phyloP scores from a whole-genome alignment of 2,888 invertebrate genomes.

The Philonicus albiceps region DNA sequence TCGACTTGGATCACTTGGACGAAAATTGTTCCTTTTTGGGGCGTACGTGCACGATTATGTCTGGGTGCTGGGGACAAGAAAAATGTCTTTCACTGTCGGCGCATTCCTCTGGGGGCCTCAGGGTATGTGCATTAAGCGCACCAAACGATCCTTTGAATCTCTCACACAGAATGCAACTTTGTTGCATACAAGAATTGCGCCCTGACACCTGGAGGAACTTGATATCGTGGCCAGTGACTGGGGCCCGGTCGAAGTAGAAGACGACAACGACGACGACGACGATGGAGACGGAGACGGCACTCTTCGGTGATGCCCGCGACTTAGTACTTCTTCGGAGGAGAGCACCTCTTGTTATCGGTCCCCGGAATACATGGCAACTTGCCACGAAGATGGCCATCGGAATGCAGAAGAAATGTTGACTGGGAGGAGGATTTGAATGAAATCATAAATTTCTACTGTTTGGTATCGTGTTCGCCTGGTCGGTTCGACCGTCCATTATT shows the following conservation, averaged over 20 bases:
- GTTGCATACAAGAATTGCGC: conserved; percentile 18
- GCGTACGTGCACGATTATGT: background rate
- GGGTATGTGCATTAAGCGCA: background rate
- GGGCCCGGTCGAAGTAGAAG: background rate
- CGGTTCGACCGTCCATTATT: background rate
- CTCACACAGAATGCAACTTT: conserved; percentile 1
- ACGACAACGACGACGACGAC: background rate
- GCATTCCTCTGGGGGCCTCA: background rate
- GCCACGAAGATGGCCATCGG: conserved; percentile 1
- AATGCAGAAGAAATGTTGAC: conserved; percentile 23
- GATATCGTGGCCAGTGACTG: background rate
- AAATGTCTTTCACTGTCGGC: conserved; percentile 20
- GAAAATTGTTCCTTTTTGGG: background rate
- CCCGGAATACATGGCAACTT: conserved; percentile 1
- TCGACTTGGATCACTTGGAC: background rate
- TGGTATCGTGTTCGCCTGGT: conserved; percentile 6
- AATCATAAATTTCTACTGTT: conserved; percentile 39
- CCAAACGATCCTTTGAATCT: background rate
- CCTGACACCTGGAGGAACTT: conserved; percentile 17
- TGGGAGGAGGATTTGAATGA: conserved; percentile 28
- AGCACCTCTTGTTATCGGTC: background rate
- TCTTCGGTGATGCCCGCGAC: background rate
- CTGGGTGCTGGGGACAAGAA: conserved; percentile 7
- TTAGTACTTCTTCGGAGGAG: background rate
- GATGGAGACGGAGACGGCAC: background rate